These are phyloP conservation scores for Pongo abelii DNA, from an alignment of 2,113 vertebrate genomes.

Conservation along the genomic window DNA sequence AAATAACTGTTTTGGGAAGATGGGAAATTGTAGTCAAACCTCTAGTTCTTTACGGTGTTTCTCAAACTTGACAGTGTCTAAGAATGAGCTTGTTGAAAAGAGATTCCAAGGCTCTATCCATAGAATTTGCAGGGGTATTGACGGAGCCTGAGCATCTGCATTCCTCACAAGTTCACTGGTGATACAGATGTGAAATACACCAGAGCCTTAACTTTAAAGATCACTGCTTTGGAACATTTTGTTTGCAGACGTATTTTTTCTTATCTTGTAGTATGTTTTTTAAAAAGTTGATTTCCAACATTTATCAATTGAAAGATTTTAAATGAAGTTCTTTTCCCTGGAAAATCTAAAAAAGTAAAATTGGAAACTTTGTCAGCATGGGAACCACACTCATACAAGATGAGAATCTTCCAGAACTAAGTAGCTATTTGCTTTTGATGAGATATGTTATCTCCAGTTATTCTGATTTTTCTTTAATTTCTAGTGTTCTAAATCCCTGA, in stretches of 20 bases:
- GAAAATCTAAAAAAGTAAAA: neutral
- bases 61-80: neutral
- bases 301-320: neutral
- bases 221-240: neutral
- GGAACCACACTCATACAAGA: neutral
- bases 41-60: neutral
- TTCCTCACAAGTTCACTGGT: neutral
- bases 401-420: neutral
- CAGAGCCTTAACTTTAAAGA: neutral
- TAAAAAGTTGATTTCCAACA: neutral
- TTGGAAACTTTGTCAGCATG: neutral
- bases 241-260: neutral
- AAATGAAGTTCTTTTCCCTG: neutral
- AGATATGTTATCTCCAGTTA: neutral
- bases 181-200: accelerated
- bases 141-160: neutral
- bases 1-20: neutral
- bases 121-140: neutral
- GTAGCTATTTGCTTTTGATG: neutral
- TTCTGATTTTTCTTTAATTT: neutral
- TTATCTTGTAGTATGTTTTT: neutral
- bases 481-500: neutral
- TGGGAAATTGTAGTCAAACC: neutral
- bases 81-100: neutral
- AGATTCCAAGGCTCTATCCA: neutral